Conservation (phyloP, 2,888 invertebrate genomes). For the Tiphia femorata region DNA sequence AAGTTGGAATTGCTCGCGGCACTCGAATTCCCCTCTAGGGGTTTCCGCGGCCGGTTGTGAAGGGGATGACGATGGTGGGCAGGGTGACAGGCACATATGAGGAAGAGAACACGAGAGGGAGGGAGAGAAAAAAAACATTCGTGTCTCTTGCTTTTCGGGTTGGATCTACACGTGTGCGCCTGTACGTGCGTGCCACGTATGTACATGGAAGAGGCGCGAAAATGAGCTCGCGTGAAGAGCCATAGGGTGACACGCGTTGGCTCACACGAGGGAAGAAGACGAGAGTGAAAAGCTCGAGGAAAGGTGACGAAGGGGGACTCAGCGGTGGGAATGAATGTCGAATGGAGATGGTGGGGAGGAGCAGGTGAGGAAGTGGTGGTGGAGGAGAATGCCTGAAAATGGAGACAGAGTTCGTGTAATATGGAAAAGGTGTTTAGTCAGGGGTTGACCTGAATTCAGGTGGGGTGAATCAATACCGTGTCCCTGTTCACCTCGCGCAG, state of each 20-base stretch:
- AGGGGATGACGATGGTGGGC: too few species aligned
- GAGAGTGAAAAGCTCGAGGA: neutral
- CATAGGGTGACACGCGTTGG: neutral
- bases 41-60: too few species aligned
- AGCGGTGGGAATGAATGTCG: neutral
- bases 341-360: constrained; percentile 1
- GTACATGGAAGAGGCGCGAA: neutral
- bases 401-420: constrained; percentile 43
- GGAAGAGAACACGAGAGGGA: neutral
- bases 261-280: neutral
- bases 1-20: too few species aligned
- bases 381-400: constrained; percentile 27
- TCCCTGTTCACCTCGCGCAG: constrained; percentile 66
- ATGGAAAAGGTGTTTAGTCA: constrained; percentile 65
- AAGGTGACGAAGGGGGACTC: neutral
- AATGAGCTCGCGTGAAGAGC: neutral
- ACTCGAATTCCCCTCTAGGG: too few species aligned
- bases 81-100: too few species aligned
- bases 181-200: neutral
- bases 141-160: neutral
- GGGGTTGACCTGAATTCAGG: constrained; percentile 69
- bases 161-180: too few species aligned
- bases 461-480: constrained; percentile 67
- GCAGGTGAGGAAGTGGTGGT: constrained; percentile 6
- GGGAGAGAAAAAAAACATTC: neutral